Evolutionary conservation across 1,140 invertebrate species (phyloP).

Genomic region (Notospermus geniculatus): DNA sequence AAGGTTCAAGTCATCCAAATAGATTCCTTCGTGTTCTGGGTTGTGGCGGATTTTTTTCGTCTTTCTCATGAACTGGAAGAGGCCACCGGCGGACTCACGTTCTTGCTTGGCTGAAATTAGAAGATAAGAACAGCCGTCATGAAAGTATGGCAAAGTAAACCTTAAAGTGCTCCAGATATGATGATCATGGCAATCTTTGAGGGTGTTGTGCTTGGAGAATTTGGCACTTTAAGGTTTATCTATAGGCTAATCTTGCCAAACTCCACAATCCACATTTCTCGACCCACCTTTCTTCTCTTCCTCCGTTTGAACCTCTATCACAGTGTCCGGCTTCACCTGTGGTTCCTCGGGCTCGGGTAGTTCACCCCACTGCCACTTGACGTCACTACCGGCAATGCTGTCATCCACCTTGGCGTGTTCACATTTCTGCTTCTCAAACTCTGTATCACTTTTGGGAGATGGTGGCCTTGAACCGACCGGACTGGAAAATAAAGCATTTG

Average conservation of each 20-base stretch:
- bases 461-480: conserved; percentile 71
- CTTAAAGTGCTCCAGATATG: too few species aligned
- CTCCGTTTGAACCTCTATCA: too few species aligned
- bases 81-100: conserved; percentile 62
- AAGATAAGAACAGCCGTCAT: too few species aligned
- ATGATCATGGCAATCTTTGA: too few species aligned
- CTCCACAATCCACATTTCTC: too few species aligned
- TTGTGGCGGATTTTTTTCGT: conserved; percentile 58
- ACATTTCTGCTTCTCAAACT: conserved; percentile 71
- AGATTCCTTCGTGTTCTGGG: conserved; percentile 77
- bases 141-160: too few species aligned
- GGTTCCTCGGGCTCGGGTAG: conserved; percentile 62
- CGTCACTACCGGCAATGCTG: conserved; percentile 40
- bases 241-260: too few species aligned
- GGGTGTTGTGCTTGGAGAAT: too few species aligned
- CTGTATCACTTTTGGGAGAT: conserved; percentile 88
- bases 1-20: conserved; percentile 81
- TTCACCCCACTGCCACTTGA: conserved; percentile 95
- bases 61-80: conserved; percentile 83
- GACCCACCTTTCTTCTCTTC: too few species aligned
- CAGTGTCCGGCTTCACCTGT: not conserved
- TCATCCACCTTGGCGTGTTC: conserved; percentile 12
- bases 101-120: conserved; percentile 11
- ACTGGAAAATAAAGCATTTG: conserved; percentile 49
- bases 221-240: too few species aligned